These are phyloP conservation scores for Himalopsyche phryganea DNA, from an alignment of 1,140 invertebrate species.

Conservation along the genomic window DNA sequence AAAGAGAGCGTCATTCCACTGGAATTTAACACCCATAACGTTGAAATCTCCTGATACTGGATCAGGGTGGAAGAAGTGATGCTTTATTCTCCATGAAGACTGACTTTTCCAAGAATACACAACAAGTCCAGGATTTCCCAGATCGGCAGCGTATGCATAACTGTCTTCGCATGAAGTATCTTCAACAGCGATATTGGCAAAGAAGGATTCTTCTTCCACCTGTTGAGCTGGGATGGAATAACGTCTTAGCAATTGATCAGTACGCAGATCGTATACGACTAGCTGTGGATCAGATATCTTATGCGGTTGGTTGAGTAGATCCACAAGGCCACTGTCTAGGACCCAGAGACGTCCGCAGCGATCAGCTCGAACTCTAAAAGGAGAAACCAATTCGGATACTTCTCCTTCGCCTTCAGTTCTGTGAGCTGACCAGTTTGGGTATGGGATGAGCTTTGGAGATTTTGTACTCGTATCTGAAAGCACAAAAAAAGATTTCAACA, in stretches of 20 bases:
- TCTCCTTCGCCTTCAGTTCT: slow-evolving; percentile 43
- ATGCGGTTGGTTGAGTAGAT: slow-evolving; percentile 56
- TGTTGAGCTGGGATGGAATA: slow-evolving; percentile 61
- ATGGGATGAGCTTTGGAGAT: slow-evolving; percentile 67
- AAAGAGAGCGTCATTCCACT: slow-evolving; percentile 73
- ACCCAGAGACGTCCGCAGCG: slow-evolving; percentile 73
- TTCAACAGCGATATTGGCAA: slow-evolving; percentile 72
- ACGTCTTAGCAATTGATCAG: slow-evolving; percentile 62
- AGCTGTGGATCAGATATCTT: slow-evolving; percentile 55
- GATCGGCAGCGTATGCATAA: slow-evolving; percentile 64
- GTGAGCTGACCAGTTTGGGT: slow-evolving; percentile 72
- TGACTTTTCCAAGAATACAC: slow-evolving; percentile 68
- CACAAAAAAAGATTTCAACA: slow-evolving; percentile 15
- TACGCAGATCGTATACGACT: slow-evolving; percentile 70
- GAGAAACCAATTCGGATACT: slow-evolving; percentile 67
- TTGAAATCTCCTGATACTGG: slow-evolving; percentile 66
- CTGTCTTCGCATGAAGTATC: slow-evolving; percentile 64
- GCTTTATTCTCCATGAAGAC: slow-evolving; percentile 65
- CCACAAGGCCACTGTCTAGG: slow-evolving; percentile 66
- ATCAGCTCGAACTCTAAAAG: slow-evolving; percentile 69
- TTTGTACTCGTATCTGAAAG: slow-evolving; percentile 60
- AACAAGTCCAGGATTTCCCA: slow-evolving; percentile 61
- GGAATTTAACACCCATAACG: slow-evolving; percentile 67
- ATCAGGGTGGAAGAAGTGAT: slow-evolving; percentile 69
- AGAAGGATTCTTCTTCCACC: slow-evolving; percentile 65